Evolutionary conservation across 2,797 vertebrate genomes (phyloP).

Genomic region (Megaceryle alcyon): DNA sequence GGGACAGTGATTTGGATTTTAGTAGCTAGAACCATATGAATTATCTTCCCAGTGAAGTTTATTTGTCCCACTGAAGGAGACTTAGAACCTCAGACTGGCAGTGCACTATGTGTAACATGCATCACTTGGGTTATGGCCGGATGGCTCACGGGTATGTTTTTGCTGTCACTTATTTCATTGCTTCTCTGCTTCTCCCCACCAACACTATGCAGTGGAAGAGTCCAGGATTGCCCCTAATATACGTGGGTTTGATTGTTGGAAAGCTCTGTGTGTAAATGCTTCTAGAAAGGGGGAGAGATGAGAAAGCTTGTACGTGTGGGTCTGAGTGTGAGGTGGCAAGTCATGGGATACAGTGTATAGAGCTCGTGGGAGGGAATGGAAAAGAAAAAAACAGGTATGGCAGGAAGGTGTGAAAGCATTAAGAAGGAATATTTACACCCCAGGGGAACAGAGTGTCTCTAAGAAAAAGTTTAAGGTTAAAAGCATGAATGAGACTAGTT

Average conservation of each 20-base stretch:
- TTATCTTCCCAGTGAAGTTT: background rate
- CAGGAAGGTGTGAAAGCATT: background rate
- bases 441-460: background rate
- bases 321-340: background rate
- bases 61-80: background rate
- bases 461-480: background rate
- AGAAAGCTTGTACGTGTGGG: background rate
- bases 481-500: background rate
- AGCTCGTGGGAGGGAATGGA: background rate
- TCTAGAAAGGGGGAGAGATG: background rate
- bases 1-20: background rate
- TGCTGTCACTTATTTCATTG: background rate
- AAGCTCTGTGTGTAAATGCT: background rate
- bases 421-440: background rate
- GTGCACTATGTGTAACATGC: background rate
- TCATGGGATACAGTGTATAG: background rate
- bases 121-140: background rate
- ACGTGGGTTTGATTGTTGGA: background rate
- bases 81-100: background rate
- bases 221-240: background rate
- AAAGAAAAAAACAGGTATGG: background rate
- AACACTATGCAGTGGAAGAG: background rate
- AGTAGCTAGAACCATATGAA: background rate
- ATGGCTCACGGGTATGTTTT: background rate
- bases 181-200: background rate